Evolutionary conservation across 2,113 vertebrate species (phyloP).

Genomic region (Acanthisitta chloris): DNA sequence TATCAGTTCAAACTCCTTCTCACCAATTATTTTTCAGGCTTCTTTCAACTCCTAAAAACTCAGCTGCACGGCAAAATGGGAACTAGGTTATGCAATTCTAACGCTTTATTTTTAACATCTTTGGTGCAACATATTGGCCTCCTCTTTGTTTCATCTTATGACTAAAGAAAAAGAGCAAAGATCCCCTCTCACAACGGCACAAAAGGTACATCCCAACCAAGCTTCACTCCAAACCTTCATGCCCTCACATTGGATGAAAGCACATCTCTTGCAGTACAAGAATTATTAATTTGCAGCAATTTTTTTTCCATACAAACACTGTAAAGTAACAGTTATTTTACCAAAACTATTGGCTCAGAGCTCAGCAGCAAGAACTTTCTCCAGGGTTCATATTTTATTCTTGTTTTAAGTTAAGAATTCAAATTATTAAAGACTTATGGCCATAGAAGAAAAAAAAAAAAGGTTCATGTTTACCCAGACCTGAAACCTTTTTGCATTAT

Average conservation of each 20-base stretch:
- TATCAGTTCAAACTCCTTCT: slow-evolving; percentile 1
- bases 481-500: not conserved
- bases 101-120: slow-evolving; percentile 64
- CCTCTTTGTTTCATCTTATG: slow-evolving; percentile 49
- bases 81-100: slow-evolving; percentile 56
- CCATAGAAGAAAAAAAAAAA: not conserved
- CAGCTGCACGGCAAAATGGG: not conserved
- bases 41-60: slow-evolving; percentile 39
- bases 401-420: slow-evolving; percentile 19
- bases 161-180: slow-evolving; percentile 26
- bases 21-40: slow-evolving; percentile 14
- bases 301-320: not conserved
- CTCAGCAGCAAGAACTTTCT: not conserved
- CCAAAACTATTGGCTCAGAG: not conserved
- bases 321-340: not conserved
- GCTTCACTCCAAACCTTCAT: not conserved
- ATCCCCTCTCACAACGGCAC: not conserved
- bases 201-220: not conserved
- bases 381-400: slow-evolving; percentile 6
- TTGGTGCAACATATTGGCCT: slow-evolving; percentile 50
- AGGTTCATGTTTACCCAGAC: not conserved
- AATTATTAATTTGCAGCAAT: not conserved
- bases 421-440: not conserved
- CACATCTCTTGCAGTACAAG: not conserved
- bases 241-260: not conserved